Evolutionary conservation across 2,797 vertebrate genomes (phyloP).

Genomic region (Lophius americanus): DNA sequence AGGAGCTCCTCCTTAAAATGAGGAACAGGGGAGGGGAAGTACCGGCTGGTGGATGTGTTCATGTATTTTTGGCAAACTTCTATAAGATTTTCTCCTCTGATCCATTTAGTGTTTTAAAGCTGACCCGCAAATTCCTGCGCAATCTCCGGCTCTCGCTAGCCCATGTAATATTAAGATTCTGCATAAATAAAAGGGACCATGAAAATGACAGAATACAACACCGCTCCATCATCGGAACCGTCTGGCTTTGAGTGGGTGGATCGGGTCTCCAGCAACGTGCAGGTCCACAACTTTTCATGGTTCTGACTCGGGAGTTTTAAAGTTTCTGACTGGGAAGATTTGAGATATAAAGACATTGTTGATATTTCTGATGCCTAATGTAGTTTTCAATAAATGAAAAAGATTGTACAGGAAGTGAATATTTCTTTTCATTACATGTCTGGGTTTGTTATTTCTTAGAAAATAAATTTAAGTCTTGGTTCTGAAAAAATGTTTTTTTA

Average conservation of each 20-base stretch:
- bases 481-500: no score
- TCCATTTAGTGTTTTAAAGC: constrained; percentile 70
- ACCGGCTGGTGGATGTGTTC: constrained; percentile 26
- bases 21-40: constrained; percentile 44
- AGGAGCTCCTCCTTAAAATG: constrained; percentile 36
- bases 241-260: constrained; percentile 30
- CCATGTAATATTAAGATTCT: constrained; percentile 56
- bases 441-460: neutral
- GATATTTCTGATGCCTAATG: neutral
- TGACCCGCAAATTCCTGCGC: constrained; percentile 71
- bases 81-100: constrained; percentile 69
- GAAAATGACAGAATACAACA: constrained; percentile 53
- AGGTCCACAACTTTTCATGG: constrained; percentile 6
- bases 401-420: neutral
- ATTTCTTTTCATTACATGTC: neutral
- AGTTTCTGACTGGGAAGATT: neutral
- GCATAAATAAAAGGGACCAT: constrained; percentile 63
- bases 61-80: constrained; percentile 51
- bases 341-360: neutral
- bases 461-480: no score
- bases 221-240: constrained; percentile 40
- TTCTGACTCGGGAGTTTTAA: neutral
- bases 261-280: constrained; percentile 27
- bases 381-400: neutral
- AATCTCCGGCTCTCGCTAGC: constrained; percentile 60